phyloP scores from a whole-genome alignment of 2,113 vertebrate genomes.

The Mungos mungo region DNA sequence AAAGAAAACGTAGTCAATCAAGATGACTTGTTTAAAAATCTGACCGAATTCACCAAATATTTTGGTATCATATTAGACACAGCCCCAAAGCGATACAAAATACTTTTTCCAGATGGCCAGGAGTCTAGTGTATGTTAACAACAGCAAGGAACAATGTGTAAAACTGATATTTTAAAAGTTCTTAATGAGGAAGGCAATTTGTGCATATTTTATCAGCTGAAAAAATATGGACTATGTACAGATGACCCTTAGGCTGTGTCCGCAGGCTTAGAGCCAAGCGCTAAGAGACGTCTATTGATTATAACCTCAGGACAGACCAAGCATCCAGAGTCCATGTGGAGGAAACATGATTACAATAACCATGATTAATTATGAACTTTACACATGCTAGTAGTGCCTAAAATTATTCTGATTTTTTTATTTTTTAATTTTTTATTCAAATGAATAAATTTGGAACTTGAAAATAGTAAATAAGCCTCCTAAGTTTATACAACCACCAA shows the following conservation, averaged over 20 bases:
- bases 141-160: not conserved
- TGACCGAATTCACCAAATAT: slow-evolving; percentile 43
- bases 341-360: not conserved
- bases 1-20: not conserved
- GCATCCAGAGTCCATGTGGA: not conserved
- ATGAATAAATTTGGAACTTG: not conserved
- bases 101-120: slow-evolving; percentile 44
- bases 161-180: not conserved
- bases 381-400: not conserved
- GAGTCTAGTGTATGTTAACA: not conserved
- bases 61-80: slow-evolving; percentile 41
- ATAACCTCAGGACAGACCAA: not conserved
- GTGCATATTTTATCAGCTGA: slow-evolving; percentile 21
- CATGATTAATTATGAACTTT: not conserved
- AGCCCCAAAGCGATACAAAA: slow-evolving; percentile 19
- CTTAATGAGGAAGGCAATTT: not conserved
- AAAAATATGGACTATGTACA: not conserved
- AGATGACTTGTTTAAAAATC: slow-evolving; percentile 10
- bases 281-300: not conserved
- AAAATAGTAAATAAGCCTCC: not conserved
- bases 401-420: not conserved
- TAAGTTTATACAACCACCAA: not conserved
- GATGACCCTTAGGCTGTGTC: not conserved
- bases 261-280: not conserved
- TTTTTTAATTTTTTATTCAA: not conserved